Evolutionary conservation across 2,888 invertebrate species (phyloP), one percentile per base, ranked within the genome.

Genomic region (Campoplex nolae): DNA sequence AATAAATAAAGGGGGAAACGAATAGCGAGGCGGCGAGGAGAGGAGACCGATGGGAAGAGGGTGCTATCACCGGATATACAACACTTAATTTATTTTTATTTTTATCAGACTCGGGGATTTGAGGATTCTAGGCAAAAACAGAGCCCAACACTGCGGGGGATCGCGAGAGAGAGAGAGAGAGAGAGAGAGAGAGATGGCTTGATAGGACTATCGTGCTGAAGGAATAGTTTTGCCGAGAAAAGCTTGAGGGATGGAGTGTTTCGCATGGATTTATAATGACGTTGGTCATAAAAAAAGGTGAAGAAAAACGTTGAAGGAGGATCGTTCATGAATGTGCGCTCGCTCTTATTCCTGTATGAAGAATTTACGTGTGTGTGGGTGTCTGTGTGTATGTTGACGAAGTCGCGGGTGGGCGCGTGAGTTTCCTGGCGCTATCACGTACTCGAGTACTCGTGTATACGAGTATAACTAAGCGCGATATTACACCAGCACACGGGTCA

Each of bases 221-320:
- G 73, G 58, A 84, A 70, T 67, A 9, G 54, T 70, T 56, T 32
- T 23, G 35, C 23, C 56, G 45, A 32, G 45, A 65, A 67, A 82
- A 68, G 58, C 54, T 67, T 45, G 70, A 70, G 54, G 62, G 48
- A 73, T 45, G 16, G 32, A 51, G 54, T 77, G 90, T 90, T 90
- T 91, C 89, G 90, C 90, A 88, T 88, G 92, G 92, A 92, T 93
- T 93, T 93, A 93, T 92, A 93, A 92, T 93, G 91, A 90, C 88
- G 56, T 83, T 77, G 89, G 90, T 89, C 89, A 89, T 92, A 92
- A 93, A 93, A 92, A 91, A 90, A 88, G 74, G 62, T 79, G 35
- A 81, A 77, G 75, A 77, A 74, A 68, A 81, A 84, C 56, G 28
- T 38, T 74, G 42, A 81, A 77, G 58, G 73, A 77, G 56, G 28